A percentile compares a stretch with the other conserved stretches of the same genome.
These are phyloP conservation scores for Leptinotarsa peninsularis DNA, from an alignment of 2,888 invertebrate genomes.

Conservation along the genomic window DNA sequence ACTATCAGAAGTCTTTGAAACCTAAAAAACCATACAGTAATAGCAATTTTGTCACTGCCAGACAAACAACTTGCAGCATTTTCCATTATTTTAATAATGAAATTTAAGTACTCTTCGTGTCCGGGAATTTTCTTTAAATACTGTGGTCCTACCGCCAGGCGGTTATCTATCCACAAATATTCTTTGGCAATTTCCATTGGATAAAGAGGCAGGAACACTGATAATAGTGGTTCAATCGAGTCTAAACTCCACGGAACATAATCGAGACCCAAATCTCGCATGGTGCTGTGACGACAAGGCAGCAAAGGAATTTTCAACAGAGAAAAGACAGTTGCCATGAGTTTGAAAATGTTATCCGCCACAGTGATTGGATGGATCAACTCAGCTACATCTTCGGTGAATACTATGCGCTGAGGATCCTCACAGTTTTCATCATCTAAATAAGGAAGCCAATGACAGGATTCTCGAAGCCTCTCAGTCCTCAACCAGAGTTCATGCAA, in stretches of 20 bases:
- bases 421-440: conserved; percentile 65
- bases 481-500: conserved; percentile 81
- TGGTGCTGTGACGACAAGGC: conserved; percentile 66
- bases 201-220: conserved; percentile 62
- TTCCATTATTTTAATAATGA: conserved; percentile 68
- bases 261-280: conserved; percentile 65
- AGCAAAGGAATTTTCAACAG: conserved; percentile 71
- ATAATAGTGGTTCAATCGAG: conserved; percentile 68
- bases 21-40: conserved; percentile 74
- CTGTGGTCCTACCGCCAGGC: conserved; percentile 72
- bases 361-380: conserved; percentile 77
- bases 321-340: conserved; percentile 72
- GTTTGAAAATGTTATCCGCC: conserved; percentile 70
- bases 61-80: conserved; percentile 68
- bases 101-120: conserved; percentile 71
- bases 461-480: conserved; percentile 79
- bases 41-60: conserved; percentile 67
- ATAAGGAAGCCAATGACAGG: conserved; percentile 77
- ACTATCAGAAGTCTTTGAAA: conserved; percentile 71
- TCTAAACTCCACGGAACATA: conserved; percentile 67
- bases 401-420: conserved; percentile 76
- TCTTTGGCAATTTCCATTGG: conserved; percentile 58
- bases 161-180: conserved; percentile 65
- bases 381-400: conserved; percentile 74
- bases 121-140: conserved; percentile 72